These are phyloP conservation scores for Dicyrtomina minuta DNA, from an alignment of 2,888 invertebrate species.

Conservation along the genomic window DNA sequence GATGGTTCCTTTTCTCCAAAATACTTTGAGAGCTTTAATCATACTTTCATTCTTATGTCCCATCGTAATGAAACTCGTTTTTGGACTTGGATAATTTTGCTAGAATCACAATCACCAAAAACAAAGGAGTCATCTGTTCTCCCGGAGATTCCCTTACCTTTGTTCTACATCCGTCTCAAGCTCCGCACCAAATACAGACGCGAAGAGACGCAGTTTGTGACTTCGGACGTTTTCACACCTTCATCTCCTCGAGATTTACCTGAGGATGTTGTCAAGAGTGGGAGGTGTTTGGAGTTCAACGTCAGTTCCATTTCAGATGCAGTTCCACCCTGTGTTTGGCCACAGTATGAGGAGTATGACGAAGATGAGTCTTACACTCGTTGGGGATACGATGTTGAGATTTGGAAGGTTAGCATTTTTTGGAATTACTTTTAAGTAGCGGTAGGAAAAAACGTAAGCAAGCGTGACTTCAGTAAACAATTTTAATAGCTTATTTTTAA, in stretches of 20 bases:
- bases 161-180: background rate
- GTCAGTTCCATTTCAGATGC: background rate
- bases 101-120: too few species aligned
- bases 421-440: too few species aligned
- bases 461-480: too few species aligned
- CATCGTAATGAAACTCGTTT: constrained; percentile 1
- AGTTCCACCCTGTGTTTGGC: constrained; percentile 24
- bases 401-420: constrained; percentile 29
- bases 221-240: constrained; percentile 3
- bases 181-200: background rate
- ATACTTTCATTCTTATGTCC: background rate
- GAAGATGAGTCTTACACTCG: background rate
- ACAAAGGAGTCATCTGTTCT: too few species aligned
- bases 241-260: background rate
- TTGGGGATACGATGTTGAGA: constrained; percentile 21
- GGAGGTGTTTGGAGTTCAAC: constrained; percentile 19
- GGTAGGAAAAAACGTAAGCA: too few species aligned
- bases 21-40: constrained; percentile 9
- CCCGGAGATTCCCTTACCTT: background rate
- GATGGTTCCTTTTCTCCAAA: background rate
- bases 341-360: constrained; percentile 5
- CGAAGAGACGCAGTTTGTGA: background rate
- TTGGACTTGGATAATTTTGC: constrained; percentile 29
- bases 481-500: too few species aligned
- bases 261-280: constrained; percentile 19